A percentile compares a stretch with the other conserved stretches of the same genome.
Evolutionary conservation across 2,113 vertebrate genomes (phyloP).

Genomic region (Gasterosteus aculeatus): DNA sequence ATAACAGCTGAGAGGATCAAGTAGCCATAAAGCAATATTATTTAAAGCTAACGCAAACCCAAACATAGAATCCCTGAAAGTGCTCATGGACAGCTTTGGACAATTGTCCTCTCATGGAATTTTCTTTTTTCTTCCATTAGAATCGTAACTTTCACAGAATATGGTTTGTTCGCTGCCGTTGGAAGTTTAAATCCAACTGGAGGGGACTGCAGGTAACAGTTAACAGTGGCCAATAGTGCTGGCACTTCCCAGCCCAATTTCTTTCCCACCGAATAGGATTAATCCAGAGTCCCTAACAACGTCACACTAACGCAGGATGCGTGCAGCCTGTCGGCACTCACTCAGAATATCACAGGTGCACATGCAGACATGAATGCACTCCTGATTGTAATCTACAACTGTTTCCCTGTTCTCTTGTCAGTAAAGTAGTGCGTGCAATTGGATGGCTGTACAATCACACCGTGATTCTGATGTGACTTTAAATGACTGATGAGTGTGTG

Average conservation of each 20-base stretch:
- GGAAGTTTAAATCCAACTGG: neutral
- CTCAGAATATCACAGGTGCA: neutral
- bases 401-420: conserved; percentile 11
- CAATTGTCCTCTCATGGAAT: neutral
- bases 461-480: neutral
- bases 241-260: neutral
- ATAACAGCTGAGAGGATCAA: neutral
- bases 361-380: neutral
- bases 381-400: neutral
- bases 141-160: conserved; percentile 3
- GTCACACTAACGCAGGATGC: neutral
- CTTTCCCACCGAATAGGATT: neutral
- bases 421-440: neutral
- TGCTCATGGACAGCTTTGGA: neutral
- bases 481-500: neutral
- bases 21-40: neutral
- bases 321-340: neutral
- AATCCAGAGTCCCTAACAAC: neutral
- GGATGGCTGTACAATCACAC: neutral
- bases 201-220: neutral
- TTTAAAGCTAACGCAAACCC: neutral
- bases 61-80: neutral
- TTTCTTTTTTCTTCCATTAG: too few species aligned
- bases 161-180: conserved; percentile 4
- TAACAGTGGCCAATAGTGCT: neutral